A percentile compares a stretch with the other conserved stretches of the same genome.
phyloP scores from a whole-genome alignment of 2,797 vertebrate genomes.

The Lycodopsis pacificus region DNA sequence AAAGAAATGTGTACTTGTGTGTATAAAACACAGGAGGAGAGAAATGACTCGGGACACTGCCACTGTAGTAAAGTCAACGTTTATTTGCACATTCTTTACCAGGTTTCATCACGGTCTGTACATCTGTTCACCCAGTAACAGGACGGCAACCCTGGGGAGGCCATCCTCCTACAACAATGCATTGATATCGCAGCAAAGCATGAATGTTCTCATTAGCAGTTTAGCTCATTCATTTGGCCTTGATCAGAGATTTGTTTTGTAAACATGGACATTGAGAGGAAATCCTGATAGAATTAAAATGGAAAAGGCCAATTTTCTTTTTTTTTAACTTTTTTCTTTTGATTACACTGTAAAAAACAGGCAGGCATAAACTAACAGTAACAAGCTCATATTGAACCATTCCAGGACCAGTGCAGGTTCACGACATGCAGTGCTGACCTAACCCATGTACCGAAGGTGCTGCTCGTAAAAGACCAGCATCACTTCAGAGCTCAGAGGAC shows the following conservation, averaged over 20 bases:
- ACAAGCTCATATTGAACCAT: constrained; percentile 80
- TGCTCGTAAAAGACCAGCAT: constrained; percentile 45
- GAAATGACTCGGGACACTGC: constrained; percentile 24
- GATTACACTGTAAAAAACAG: constrained; percentile 72
- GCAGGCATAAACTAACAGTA: constrained; percentile 81
- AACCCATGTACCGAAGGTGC: constrained; percentile 51
- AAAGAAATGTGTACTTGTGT: background rate
- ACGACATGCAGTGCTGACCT: constrained; percentile 81
- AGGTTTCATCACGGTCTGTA: constrained; percentile 76
- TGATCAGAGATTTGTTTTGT: constrained; percentile 74
- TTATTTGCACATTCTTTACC: constrained; percentile 86
- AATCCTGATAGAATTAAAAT: constrained; percentile 78
- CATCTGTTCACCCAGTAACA: constrained; percentile 80
- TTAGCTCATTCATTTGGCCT: constrained; percentile 81
- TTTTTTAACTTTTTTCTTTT: constrained; percentile 53
- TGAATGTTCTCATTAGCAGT: constrained; percentile 59
- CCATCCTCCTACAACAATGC: constrained; percentile 41
- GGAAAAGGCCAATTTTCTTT: constrained; percentile 73
- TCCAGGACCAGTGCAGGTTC: constrained; percentile 80
- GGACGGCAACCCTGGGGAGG: constrained; percentile 44
- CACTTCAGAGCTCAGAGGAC: constrained; percentile 32
- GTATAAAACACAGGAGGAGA: background rate
- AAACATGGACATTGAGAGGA: constrained; percentile 83
- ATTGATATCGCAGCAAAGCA: constrained; percentile 63
- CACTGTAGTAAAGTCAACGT: constrained; percentile 76